Conservation (phyloP, 1,140 invertebrate species). For the Plutomurus gul region DNA sequence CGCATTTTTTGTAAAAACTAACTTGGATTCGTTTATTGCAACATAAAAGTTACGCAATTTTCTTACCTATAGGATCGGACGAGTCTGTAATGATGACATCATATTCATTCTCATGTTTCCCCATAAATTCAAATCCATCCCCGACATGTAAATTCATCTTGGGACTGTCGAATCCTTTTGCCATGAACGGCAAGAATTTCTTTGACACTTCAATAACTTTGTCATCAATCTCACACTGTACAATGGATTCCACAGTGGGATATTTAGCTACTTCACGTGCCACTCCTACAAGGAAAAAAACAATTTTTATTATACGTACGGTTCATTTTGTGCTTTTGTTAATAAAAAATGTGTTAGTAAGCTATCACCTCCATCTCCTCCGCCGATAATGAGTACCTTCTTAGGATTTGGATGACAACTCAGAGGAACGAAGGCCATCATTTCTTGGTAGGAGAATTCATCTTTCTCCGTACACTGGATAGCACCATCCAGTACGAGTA, state of each 20-base stretch:
- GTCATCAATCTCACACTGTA: constrained; percentile 94
- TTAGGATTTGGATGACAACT: constrained; percentile 88
- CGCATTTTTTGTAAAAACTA: background rate
- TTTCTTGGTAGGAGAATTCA: constrained; percentile 98
- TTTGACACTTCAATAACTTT: constrained; percentile 90
- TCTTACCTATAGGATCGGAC: constrained; percentile 87
- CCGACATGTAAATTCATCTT: constrained; percentile 85
- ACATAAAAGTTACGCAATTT: background rate
- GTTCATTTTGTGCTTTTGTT: too few relatives aligned
- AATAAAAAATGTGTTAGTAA: too few relatives aligned
- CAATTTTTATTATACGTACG: too few relatives aligned
- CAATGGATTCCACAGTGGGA: constrained; percentile 80
- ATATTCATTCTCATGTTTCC: constrained; percentile 80
- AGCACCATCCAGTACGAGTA: constrained; percentile 90
- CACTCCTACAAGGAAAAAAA: background rate
- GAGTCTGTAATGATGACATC: constrained; percentile 99
- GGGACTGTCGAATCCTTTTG: constrained; percentile 77
- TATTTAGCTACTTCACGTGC: constrained; percentile 94
- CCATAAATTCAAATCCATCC: constrained; percentile 95
- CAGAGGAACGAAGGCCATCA: constrained; percentile 93
- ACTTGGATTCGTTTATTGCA: too few relatives aligned
- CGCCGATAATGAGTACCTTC: constrained; percentile 87
- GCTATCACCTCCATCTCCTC: constrained; percentile 94
- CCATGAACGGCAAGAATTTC: constrained; percentile 88
- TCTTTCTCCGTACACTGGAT: constrained; percentile 96